These are phyloP conservation scores for Oryctes rhinoceros DNA, from an alignment of 1,140 invertebrate species.

Conservation along the genomic window DNA sequence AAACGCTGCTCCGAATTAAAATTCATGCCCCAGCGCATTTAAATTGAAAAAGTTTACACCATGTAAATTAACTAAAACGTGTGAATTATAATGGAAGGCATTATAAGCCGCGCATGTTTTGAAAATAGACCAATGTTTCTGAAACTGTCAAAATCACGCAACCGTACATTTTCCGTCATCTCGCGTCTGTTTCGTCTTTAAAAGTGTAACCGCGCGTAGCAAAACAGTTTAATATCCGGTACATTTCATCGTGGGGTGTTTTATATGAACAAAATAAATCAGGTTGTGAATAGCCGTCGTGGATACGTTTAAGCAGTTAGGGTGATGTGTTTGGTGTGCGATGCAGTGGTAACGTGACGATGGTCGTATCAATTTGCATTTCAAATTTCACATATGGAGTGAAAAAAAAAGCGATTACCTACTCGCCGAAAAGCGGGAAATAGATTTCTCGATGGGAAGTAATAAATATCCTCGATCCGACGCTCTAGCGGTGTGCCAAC, in stretches of 20 bases:
- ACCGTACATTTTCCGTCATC: conserved; percentile 13
- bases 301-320: conserved; percentile 14
- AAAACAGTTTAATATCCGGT: conserved; percentile 37
- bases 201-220: neutral
- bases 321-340: neutral
- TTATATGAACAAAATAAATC: conserved; percentile 34
- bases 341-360: neutral
- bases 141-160: conserved; percentile 19
- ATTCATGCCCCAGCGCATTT: neutral
- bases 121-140: neutral
- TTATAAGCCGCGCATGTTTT: neutral
- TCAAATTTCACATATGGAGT: conserved; percentile 23
- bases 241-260: conserved; percentile 24
- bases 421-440: neutral
- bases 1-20: neutral
- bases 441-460: neutral
- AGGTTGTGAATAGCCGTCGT: conserved; percentile 1
- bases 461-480: neutral
- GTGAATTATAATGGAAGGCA: neutral
- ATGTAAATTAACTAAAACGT: neutral
- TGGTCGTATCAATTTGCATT: conserved; percentile 32
- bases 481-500: neutral
- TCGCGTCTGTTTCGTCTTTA: neutral
- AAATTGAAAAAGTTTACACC: neutral
- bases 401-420: neutral